Evolutionary conservation across 30 jellyfish, hydroid and myxozoan genomes (phyloP).

Genomic region (Cassiopea xamachana): DNA sequence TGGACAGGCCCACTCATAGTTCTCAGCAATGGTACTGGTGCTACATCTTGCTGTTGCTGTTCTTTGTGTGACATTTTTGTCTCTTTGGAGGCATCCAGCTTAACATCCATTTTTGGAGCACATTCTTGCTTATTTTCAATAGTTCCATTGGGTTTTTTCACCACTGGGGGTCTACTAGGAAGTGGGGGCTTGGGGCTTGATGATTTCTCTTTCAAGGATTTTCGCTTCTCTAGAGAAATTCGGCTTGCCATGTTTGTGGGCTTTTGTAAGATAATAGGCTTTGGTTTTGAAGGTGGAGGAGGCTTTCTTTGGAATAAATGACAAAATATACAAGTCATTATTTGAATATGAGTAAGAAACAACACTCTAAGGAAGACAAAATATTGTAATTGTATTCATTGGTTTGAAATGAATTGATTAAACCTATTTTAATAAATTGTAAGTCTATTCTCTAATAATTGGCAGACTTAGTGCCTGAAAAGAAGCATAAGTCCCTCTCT

Average conservation of each 20-base stretch:
- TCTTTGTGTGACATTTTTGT: neutral
- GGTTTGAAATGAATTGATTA: no score
- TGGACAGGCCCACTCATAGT: constrained; percentile 64
- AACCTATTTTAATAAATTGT: no score
- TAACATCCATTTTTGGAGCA: neutral
- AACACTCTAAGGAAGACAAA: neutral
- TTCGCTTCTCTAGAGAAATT: neutral
- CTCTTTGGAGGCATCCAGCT: neutral
- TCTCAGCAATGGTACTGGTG: constrained; percentile 14
- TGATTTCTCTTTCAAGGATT: constrained; percentile 12
- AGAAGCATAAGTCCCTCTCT: no score
- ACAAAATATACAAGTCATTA: neutral
- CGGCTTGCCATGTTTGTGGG: neutral
- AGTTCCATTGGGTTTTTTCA: neutral
- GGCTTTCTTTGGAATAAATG: neutral
- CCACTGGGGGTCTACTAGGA: constrained; percentile 37
- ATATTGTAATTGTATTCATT: no score
- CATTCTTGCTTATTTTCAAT: neutral
- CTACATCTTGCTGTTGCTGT: neutral
- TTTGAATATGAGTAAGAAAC: neutral
- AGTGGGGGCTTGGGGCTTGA: constrained; percentile 49
- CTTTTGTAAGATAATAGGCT: constrained; percentile 28
- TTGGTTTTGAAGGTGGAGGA: constrained; percentile 50
- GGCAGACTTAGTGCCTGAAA: no score
- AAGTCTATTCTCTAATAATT: no score